Evolutionary conservation across 1,140 invertebrate species (phyloP), one percentile per base, ranked within the genome.

Genomic region (Leptinotarsa defecta): DNA sequence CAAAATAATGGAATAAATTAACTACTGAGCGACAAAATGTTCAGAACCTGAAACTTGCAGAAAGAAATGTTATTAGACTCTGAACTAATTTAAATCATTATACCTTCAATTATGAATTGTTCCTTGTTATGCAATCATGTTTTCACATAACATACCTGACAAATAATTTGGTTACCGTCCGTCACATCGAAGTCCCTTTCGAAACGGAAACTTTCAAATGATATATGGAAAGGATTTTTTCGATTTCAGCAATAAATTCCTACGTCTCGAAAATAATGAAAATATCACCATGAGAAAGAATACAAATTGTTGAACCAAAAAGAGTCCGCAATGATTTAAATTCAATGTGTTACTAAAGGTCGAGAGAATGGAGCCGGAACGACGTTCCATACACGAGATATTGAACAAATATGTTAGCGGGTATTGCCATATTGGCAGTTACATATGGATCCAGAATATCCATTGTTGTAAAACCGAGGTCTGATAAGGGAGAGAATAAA

Each of bases 341-440:
- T 65, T 34, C 64, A 34, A 65, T 65, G 27, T 65, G 64, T 65
- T 24, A 65, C 27, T 65, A 20, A 22, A 65, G 27, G 13, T 34
- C 20, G 20, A 22, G 64, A 24, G 22, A 65, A 65, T 65, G 64
- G 22, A 34, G 13, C 20, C 64, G 20, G 20, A 34, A 24, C 64
- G 27, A 24, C 64, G 17, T 65, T 17, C 64, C 64, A 49, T 48
- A 69, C 11, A 69, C n/a, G 68, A 48, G 43, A 69, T 69, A 69
- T 69, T 69, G 68, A 69, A 22, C 27, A 48, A 49, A 69, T 69
- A 69, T 48, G 68, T 69, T 69, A 49, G 68, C 68, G 20, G 64
- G n/a, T 24, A 67, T 20, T 22, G 27, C 64, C 17, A 69, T 69
- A 69, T 69, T 49, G 68, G 48, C 68, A 69, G 68, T 69, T 49